Conservation (phyloP, 2,888 invertebrate genomes). For the Thymelicus acteon region DNA sequence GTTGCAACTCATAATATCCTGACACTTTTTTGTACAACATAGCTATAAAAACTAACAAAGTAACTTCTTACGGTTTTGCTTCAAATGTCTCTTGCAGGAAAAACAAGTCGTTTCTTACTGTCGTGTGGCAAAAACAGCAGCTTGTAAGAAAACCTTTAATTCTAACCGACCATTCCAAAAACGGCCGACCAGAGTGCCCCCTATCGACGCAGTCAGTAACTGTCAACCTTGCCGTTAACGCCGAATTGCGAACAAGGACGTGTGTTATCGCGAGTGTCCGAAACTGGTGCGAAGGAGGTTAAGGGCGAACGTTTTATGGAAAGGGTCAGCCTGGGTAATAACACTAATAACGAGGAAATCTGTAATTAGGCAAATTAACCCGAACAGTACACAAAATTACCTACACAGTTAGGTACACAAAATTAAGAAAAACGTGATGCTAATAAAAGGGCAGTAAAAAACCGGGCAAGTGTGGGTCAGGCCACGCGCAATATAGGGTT, state of each 20-base stretch:
- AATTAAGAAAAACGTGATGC: no score
- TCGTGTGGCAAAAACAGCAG: not conserved
- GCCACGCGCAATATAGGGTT: no score
- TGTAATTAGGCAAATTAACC: not conserved
- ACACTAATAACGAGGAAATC: not conserved
- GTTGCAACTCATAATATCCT: no score
- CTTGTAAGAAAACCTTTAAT: no score
- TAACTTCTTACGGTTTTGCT: not conserved
- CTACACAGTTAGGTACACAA: no score
- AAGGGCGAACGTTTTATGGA: constrained; percentile 8
- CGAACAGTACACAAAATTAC: not conserved
- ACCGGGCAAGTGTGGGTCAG: no score
- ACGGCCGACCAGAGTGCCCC: not conserved
- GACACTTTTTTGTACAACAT: not conserved
- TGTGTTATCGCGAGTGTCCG: constrained; percentile 10
- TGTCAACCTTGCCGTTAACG: constrained; percentile 1
- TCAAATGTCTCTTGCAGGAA: not conserved
- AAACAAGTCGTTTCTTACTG: not conserved
- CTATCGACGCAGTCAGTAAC: not conserved
- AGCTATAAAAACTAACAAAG: no score
- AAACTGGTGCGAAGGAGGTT: constrained; percentile 11
- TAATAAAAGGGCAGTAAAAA: no score
- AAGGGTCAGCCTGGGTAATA: not conserved
- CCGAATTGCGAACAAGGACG: constrained; percentile 22
- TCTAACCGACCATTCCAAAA: not conserved